Conservation (phyloP, 2,888 invertebrate genomes). For the Scaptomyza flava region DNA sequence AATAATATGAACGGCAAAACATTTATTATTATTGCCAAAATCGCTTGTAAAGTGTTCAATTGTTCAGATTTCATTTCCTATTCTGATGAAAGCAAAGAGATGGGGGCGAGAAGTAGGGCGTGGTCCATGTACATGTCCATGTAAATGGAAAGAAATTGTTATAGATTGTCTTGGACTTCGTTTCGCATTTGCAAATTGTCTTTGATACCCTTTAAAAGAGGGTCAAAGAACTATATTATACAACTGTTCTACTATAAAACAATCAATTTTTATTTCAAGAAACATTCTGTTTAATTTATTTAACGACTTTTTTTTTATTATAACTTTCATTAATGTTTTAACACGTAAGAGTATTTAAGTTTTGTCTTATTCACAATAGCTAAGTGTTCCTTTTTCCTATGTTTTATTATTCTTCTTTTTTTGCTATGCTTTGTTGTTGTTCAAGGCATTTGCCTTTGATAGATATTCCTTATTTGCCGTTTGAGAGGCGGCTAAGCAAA, state of each 20-base stretch:
- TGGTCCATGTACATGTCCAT: slow-evolving; percentile 31
- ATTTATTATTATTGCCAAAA: slow-evolving; percentile 66
- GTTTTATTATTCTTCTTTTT: background rate
- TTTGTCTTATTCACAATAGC: background rate
- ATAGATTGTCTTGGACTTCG: slow-evolving; percentile 64
- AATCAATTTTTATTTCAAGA: no score
- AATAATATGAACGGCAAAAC: slow-evolving; percentile 44
- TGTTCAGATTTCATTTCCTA: slow-evolving; percentile 54
- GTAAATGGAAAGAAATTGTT: slow-evolving; percentile 72
- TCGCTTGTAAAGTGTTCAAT: slow-evolving; percentile 72
- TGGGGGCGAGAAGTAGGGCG: slow-evolving; percentile 1
- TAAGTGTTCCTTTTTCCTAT: background rate
- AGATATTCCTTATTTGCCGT: slow-evolving; percentile 51
- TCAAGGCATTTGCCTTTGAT: slow-evolving; percentile 34
- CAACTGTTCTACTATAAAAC: no score
- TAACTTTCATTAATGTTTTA: no score
- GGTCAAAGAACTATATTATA: no score
- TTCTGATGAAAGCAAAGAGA: background rate
- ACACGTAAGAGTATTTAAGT: slow-evolving; percentile 1
- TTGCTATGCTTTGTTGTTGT: slow-evolving; percentile 3
- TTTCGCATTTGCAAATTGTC: slow-evolving; percentile 9
- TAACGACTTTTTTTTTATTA: no score
- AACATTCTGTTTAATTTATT: no score
- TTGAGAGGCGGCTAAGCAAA: slow-evolving; percentile 23
- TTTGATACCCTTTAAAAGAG: background rate